Base-by-base conservation (phyloP, 2,888 invertebrate genomes). In the Ceriagrion tenellum region DNA sequence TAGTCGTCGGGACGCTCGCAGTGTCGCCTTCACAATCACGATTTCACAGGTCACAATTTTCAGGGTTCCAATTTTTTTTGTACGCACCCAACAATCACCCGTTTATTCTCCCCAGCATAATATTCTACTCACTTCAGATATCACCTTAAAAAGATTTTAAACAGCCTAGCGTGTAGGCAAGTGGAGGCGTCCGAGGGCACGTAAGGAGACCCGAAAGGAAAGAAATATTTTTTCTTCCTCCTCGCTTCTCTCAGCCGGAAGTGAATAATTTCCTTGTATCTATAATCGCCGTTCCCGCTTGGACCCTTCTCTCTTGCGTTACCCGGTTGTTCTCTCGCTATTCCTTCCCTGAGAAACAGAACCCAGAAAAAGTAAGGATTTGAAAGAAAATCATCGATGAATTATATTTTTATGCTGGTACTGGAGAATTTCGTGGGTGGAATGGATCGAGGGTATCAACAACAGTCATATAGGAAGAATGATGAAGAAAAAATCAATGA, bases 251-350 rank as follows among this genome's bases (percentile, higher is more conserved):
- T 89, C 1, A 89, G 47, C 89, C 89, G 89, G 89, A 89, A 89
- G 89, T 47, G 89, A 55, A 89, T 89, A 89, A 89, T 89, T 89
- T 89, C 55, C 89, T n/a, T 81, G 47, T 89, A 47, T 89, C 89
- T 89, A 47, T 89, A 89, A 89, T 89, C 89, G 89, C 55, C 55
- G 16, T 55, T n/a, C 55, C 26, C 55, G 23, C 55, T 55, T 89
- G 47, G 47, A 47, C 55, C 55, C 20, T 55, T 55, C 55, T 89
- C 55, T n/a, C 47, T 69, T 26, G 35, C 35, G 81, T 35, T 81
- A 35, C 35, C 30, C 81, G 81, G 13, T 81, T 35, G n/a, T 35
- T 35, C 81, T 81, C 35, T 18, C 13, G 35, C 12, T 35, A 81
- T 35, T 16, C 35, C 35, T 26, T 12, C 18, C 18, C 35, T 16